Evolutionary conservation across 1,140 invertebrate genomes (phyloP), one percentile per base, ranked within the genome.

Genomic region (Ceratina japonica): DNA sequence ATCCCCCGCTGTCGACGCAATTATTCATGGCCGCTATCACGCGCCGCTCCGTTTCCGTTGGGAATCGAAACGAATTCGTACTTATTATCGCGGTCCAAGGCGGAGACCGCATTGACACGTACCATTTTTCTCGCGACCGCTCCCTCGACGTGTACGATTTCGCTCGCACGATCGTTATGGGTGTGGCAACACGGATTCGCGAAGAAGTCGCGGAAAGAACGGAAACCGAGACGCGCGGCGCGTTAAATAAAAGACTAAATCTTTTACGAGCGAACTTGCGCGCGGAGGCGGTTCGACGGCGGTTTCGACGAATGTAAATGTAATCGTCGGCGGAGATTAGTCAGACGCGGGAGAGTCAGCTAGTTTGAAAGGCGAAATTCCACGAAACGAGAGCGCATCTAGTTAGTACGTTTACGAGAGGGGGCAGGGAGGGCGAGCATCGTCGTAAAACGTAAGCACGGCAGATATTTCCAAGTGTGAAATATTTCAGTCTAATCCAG

Each of bases 401-500:
- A 88, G 83, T 89, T 89, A 86, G 86, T 85, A 83, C 86, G 81
- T 89, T 90, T 89, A 88, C 83, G 88, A 88, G 77, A 87, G 49
- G 24, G 63, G 66, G 49, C 16, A 59, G 80, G 59, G 61, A 51
- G 51, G 12, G 12, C 59, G 75, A 44, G 81, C 65, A 80, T 85
- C 78, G 83, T 90, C 91, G 86, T 92, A 92, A 91, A 92, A 91
- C 80, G 87, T 90, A 91, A 91, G 88, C 87, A 88, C 87, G 81
- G 79, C 86, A 88, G 89, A 91, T 87, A 91, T 90, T 89, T 92
- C 88, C 90, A 85, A 92, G 91, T 93, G 91, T 92, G 88, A 92
- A 92, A 92, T 92, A 92, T 92, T 91, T 90, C 84, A 89, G 91
- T 91, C 90, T 92, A 92, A 92, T 92, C 92, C 91, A 88, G 90